Percentiles rank a stretch among this genome's conserved stretches.
Evolutionary conservation across 2,797 vertebrate species (phyloP).

Genomic region (Avahi laniger): DNA sequence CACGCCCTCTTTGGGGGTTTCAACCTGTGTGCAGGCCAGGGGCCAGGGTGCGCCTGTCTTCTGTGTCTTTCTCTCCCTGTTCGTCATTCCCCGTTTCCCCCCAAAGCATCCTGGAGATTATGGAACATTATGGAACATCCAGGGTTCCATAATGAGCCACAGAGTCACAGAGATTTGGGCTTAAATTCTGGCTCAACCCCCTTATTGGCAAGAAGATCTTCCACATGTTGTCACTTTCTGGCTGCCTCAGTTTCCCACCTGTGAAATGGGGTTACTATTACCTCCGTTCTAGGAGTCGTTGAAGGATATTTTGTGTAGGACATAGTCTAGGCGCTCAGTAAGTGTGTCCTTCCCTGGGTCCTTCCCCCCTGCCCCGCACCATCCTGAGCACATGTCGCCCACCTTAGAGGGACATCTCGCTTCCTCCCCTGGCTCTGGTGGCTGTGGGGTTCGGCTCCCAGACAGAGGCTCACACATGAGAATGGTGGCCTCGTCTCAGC

Average conservation of each 20-base stretch:
- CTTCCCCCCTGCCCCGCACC: accelerated
- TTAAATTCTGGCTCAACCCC: neutral
- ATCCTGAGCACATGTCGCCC: accelerated
- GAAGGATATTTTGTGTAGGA: neutral
- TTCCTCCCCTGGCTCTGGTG: neutral
- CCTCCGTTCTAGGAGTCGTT: neutral
- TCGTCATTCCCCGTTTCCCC: neutral
- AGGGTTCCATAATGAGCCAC: no score
- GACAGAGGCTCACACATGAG: accelerated
- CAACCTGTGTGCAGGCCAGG: neutral
- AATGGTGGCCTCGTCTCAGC: neutral
- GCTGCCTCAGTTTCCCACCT: neutral
- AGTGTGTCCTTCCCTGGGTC: neutral
- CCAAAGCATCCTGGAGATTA: neutral
- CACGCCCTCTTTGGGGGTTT: neutral
- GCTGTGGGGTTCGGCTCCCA: accelerated
- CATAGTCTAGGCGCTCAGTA: neutral
- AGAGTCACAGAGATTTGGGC: neutral
- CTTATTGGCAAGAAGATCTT: accelerated
- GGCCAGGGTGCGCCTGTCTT: accelerated
- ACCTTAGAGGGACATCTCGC: accelerated
- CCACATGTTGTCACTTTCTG: accelerated
- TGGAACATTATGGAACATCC: no score
- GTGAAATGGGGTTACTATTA: neutral
- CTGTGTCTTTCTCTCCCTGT: accelerated